Percentiles rank a stretch among this genome's conserved stretches.
phyloP scores from a whole-genome alignment of 1,140 invertebrate genomes.

The Microplitis demolitor region DNA sequence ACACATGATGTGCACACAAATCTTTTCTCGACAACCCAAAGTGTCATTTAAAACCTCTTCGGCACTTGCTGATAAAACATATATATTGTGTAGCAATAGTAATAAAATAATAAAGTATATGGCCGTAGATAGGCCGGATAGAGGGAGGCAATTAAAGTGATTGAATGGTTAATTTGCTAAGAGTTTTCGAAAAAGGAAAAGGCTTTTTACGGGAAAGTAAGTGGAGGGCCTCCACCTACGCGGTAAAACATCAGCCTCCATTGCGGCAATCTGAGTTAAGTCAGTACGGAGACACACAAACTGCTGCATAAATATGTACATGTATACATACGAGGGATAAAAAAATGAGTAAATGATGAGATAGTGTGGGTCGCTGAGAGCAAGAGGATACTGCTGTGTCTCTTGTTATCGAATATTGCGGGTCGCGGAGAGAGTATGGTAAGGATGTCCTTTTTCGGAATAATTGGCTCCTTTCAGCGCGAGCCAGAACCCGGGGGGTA shows the following conservation, averaged over 20 bases:
- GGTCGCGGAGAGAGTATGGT: not conserved
- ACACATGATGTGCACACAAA: slow-evolving; percentile 4
- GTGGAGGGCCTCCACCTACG: no score
- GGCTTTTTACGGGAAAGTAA: no score
- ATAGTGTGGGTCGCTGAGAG: slow-evolving; percentile 4
- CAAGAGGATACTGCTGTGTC: slow-evolving; percentile 12
- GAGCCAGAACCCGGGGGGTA: slow-evolving; percentile 12
- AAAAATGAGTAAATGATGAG: not conserved
- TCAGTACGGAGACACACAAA: not conserved
- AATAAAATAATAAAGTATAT: no score
- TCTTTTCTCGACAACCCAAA: not conserved
- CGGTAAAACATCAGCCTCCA: no score
- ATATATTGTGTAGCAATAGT: no score
- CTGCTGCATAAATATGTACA: not conserved
- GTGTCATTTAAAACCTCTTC: not conserved
- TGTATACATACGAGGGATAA: not conserved
- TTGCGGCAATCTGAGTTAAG: no score
- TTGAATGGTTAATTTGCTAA: no score
- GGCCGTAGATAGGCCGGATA: no score
- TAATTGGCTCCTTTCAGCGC: slow-evolving; percentile 31
- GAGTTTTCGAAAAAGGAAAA: no score
- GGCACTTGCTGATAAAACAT: no score
- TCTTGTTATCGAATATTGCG: slow-evolving; percentile 32
- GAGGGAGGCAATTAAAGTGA: no score
- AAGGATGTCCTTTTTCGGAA: slow-evolving; percentile 29